A percentile compares a stretch with the other conserved stretches of the same genome.
These are phyloP conservation scores for Camarhynchus parvulus DNA, from an alignment of 2,113 vertebrate genomes.

Conservation along the genomic window DNA sequence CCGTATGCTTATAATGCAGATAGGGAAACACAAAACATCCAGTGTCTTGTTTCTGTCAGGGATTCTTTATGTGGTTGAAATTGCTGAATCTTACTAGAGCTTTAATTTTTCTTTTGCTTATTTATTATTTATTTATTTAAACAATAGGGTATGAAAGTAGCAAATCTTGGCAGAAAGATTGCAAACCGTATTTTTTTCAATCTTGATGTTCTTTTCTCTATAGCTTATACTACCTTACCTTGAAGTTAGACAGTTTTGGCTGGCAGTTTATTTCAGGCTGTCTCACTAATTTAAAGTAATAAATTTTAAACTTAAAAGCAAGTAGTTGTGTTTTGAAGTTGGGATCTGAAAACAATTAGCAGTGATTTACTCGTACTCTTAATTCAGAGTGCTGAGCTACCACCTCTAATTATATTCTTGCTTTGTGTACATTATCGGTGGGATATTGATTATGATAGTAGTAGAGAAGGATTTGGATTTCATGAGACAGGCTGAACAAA, in stretches of 20 bases:
- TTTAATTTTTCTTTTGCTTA: not conserved
- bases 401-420: not conserved
- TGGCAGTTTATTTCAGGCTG: not conserved
- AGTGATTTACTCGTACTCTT: not conserved
- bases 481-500: not conserved
- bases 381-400: not conserved
- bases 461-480: not conserved
- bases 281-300: not conserved
- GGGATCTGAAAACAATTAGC: not conserved
- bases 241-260: not conserved
- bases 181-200: not conserved
- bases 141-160: not conserved
- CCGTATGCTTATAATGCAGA: not conserved
- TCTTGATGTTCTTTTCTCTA: not conserved
- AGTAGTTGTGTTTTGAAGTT: not conserved
- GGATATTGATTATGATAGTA: not conserved
- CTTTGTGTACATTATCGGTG: not conserved
- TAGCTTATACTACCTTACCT: not conserved
- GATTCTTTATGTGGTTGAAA: not conserved
- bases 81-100: rapidly evolving
- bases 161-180: not conserved
- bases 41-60: not conserved
- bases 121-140: not conserved
- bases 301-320: not conserved
- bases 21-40: not conserved